Percentiles rank a stretch among this genome's conserved stretches.
Conservation (phyloP, 2,113 vertebrate species). For the Brachypteracias leptosomus region DNA sequence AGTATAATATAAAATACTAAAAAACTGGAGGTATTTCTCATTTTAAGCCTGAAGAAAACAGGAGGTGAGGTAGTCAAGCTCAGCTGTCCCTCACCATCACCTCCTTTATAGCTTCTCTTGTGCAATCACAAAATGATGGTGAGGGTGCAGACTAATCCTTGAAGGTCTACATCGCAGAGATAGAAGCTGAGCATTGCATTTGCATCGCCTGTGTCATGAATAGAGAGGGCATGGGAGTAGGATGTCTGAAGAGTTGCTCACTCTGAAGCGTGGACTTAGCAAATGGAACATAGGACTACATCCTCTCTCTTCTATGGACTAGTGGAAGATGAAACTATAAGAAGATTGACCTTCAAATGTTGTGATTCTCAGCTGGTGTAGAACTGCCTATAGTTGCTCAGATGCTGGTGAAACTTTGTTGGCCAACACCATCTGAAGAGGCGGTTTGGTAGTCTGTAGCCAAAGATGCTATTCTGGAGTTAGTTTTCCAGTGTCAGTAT, state of each 20-base stretch:
- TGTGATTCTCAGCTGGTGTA: not conserved
- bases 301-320: too few relatives aligned
- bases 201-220: rapidly evolving
- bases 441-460: not conserved
- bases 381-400: not conserved
- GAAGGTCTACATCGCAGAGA: rapidly evolving
- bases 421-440: not conserved
- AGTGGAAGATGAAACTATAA: not conserved
- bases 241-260: not conserved
- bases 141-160: not conserved
- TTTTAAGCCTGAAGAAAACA: not conserved
- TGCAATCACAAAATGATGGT: not conserved
- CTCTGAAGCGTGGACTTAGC: not conserved
- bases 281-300: not conserved
- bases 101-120: not conserved
- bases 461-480: rapidly evolving
- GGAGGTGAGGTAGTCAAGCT: not conserved
- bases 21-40: not conserved
- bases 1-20: not conserved
- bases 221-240: not conserved
- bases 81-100: not conserved
- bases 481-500: not conserved
- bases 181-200: rapidly evolving
- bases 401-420: not conserved
- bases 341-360: not conserved